phyloP scores from a whole-genome alignment of 23 tunicate genomes.

The Aplidium turbinatum region DNA sequence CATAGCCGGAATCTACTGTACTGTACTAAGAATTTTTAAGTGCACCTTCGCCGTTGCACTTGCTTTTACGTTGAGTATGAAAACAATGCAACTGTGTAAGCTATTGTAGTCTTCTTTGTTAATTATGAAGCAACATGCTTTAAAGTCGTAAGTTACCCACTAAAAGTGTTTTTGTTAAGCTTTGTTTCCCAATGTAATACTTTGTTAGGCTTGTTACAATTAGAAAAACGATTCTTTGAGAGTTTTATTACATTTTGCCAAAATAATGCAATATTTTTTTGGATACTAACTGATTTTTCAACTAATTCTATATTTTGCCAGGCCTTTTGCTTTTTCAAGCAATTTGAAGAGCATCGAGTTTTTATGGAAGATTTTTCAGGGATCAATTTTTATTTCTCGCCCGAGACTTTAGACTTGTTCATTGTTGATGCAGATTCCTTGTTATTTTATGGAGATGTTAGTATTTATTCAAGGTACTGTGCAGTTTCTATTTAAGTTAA shows the following conservation, averaged over 20 bases:
- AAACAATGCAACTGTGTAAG: no score
- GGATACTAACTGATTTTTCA: neutral
- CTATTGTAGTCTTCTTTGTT: no score
- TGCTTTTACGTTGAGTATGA: no score
- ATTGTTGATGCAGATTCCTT: slow-evolving; percentile 73
- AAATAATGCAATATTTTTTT: neutral
- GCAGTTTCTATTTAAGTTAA: no score
- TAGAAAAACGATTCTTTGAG: neutral
- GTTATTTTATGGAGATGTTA: slow-evolving; percentile 50
- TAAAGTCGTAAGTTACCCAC: no score
- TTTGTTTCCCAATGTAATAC: no score
- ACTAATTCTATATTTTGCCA: slow-evolving; percentile 8
- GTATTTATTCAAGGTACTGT: slow-evolving; percentile 57
- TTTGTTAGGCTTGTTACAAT: neutral
- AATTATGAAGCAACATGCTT: no score
- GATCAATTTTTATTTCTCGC: slow-evolving; percentile 46
- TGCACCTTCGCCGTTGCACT: no score
- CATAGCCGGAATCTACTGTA: no score
- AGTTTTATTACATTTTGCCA: neutral
- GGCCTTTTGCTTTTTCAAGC: slow-evolving; percentile 60
- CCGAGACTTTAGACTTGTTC: slow-evolving; percentile 48
- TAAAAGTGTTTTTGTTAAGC: no score
- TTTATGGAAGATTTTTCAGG: slow-evolving; percentile 83
- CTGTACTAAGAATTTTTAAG: no score
- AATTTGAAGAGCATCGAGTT: slow-evolving; percentile 59